Percentiles rank a stretch among this genome's conserved stretches.
phyloP scores from a whole-genome alignment of 2,888 invertebrate genomes.

The Chrysomela aeneicollis region DNA sequence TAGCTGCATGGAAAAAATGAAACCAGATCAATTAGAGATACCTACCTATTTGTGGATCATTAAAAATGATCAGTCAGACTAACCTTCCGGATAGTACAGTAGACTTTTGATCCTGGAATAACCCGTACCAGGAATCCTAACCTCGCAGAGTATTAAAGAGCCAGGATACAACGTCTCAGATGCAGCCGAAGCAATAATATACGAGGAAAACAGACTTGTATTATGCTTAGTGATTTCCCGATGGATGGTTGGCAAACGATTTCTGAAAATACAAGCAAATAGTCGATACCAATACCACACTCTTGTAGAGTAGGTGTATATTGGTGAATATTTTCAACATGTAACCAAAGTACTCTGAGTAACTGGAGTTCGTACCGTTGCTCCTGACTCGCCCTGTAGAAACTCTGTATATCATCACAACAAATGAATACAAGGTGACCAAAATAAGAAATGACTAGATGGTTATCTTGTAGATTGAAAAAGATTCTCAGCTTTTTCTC shows the following conservation, averaged over 20 bases:
- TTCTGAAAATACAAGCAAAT: constrained; percentile 47
- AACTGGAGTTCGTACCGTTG: no score
- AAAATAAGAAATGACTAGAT: no score
- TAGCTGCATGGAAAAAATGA: constrained; percentile 1
- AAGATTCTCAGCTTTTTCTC: no score
- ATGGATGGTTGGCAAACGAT: constrained; percentile 53
- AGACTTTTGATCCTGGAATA: constrained; percentile 58
- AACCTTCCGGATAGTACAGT: constrained; percentile 56
- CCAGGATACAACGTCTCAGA: constrained; percentile 52
- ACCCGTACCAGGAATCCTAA: constrained; percentile 59
- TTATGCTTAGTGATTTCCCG: constrained; percentile 55
- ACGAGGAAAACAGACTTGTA: constrained; percentile 53
- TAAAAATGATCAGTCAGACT: constrained; percentile 14
- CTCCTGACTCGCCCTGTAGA: no score
- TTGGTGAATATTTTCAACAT: no score
- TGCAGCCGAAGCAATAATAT: constrained; percentile 51
- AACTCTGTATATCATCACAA: no score
- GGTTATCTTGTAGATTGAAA: no score
- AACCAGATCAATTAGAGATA: not conserved
- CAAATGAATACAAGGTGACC: no score
- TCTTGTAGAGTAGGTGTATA: not conserved
- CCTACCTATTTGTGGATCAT: no score
- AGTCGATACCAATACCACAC: no score
- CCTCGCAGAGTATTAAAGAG: constrained; percentile 58
- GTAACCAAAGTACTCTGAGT: no score